phyloP scores from a whole-genome alignment of 2,797 vertebrate species.

The Ataeniobius toweri region DNA sequence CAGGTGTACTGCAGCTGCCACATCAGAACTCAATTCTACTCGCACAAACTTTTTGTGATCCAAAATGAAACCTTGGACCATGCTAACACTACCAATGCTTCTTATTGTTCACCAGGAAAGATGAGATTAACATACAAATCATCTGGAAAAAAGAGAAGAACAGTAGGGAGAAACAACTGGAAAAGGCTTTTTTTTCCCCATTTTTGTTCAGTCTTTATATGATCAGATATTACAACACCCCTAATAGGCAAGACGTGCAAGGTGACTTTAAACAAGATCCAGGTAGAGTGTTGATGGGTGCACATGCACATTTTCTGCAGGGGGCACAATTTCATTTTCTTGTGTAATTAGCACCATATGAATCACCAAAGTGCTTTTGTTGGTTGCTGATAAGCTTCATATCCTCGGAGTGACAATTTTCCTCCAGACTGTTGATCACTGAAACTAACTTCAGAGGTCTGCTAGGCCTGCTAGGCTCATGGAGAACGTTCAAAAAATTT shows the following conservation, averaged over 20 bases:
- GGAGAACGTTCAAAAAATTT: not conserved
- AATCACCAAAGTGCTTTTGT: slow-evolving; percentile 64
- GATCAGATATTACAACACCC: slow-evolving; percentile 42
- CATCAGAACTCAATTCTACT: slow-evolving; percentile 7
- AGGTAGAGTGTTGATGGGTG: not conserved
- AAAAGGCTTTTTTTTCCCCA: not conserved
- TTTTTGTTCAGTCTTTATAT: slow-evolving; percentile 46
- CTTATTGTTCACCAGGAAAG: slow-evolving; percentile 52
- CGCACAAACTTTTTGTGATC: slow-evolving; percentile 35
- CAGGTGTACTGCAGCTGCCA: not conserved
- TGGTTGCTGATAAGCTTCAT: slow-evolving; percentile 61
- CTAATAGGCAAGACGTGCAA: not conserved
- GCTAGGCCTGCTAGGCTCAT: not conserved
- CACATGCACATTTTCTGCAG: not conserved
- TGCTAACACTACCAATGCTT: slow-evolving; percentile 33
- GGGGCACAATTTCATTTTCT: not conserved
- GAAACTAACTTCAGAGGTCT: slow-evolving; percentile 33
- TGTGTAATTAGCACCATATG: slow-evolving; percentile 63
- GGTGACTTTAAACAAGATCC: not conserved
- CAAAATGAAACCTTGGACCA: slow-evolving; percentile 34
- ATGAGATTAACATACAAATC: slow-evolving; percentile 54
- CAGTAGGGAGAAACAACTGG: not conserved
- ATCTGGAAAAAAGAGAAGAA: not conserved
- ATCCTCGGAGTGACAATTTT: slow-evolving; percentile 52
- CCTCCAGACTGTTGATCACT: slow-evolving; percentile 8